A percentile compares a stretch with the other conserved stretches of the same genome.
phyloP scores from a whole-genome alignment of 2,888 invertebrate genomes.

The Spilosoma lubricipeda region DNA sequence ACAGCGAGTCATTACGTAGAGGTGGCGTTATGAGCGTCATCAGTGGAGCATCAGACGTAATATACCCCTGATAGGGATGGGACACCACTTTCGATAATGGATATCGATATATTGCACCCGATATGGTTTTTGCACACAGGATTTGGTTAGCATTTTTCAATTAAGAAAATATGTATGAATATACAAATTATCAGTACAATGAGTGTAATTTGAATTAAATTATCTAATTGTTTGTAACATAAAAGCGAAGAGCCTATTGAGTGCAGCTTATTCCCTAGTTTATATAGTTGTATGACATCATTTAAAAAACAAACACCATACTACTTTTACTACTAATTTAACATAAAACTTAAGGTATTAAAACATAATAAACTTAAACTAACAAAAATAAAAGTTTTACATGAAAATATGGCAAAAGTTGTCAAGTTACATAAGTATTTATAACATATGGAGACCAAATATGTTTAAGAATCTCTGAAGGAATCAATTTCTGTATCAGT shows the following conservation, averaged over 20 bases:
- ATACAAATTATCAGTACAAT: background rate
- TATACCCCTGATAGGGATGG: slow-evolving; percentile 56
- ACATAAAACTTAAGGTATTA: too few relatives aligned
- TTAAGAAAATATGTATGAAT: background rate
- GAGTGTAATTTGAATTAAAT: too few relatives aligned
- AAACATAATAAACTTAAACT: too few relatives aligned
- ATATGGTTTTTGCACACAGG: background rate
- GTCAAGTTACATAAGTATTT: background rate
- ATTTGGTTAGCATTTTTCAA: background rate
- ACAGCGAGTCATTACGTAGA: slow-evolving; percentile 43
- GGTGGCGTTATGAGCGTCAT: slow-evolving; percentile 48
- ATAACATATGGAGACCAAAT: background rate
- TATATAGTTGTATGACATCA: too few relatives aligned
- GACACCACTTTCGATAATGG: slow-evolving; percentile 9
- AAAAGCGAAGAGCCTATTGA: too few relatives aligned
- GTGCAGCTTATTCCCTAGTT: too few relatives aligned
- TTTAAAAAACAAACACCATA: too few relatives aligned
- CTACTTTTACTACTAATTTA: too few relatives aligned
- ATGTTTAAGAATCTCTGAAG: too few relatives aligned
- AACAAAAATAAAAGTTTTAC: too few relatives aligned
- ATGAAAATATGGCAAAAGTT: too few relatives aligned
- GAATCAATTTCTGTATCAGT: background rate
- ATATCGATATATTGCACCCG: slow-evolving; percentile 27
- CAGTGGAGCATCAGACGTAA: slow-evolving; percentile 40
- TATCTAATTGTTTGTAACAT: too few relatives aligned